Percentiles rank a stretch among this genome's conserved stretches.
phyloP scores from a whole-genome alignment of 2,113 vertebrate genomes.

The Salminus brasiliensis region DNA sequence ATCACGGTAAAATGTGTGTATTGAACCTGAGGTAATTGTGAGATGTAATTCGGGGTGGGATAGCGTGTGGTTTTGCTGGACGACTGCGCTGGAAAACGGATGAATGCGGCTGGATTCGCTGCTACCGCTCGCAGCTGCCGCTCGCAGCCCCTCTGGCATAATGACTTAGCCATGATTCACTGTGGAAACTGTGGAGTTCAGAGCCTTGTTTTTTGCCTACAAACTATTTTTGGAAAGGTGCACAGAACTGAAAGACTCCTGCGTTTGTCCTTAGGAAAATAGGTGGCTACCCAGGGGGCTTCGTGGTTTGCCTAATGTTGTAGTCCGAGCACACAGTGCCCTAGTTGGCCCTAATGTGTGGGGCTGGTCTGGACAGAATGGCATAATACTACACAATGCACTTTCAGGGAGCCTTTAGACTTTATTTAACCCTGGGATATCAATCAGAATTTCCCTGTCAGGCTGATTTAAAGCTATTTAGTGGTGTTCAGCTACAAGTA shows the following conservation, averaged over 20 bases:
- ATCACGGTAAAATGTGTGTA: too few relatives aligned
- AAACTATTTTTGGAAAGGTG: not conserved
- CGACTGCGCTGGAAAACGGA: not conserved
- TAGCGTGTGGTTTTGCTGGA: not conserved
- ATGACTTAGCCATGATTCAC: conserved; percentile 5
- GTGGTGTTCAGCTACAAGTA: too few relatives aligned
- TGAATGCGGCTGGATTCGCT: not conserved
- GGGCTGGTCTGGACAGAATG: too few relatives aligned
- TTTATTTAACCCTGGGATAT: too few relatives aligned
- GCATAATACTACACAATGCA: too few relatives aligned
- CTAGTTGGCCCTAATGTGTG: too few relatives aligned
- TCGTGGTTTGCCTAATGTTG: not conserved
- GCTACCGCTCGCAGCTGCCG: too few relatives aligned
- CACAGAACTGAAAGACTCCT: not conserved
- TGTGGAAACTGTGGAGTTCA: not conserved
- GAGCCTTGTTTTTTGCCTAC: not conserved
- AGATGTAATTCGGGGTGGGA: not conserved
- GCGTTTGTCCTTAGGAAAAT: not conserved
- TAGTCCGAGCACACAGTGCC: not conserved
- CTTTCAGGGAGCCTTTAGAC: too few relatives aligned
- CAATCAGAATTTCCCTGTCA: too few relatives aligned
- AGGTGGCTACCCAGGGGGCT: not conserved
- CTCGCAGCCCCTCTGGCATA: not conserved
- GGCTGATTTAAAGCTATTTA: too few relatives aligned
- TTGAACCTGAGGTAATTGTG: too few relatives aligned